phyloP scores from a whole-genome alignment of 2,797 vertebrate species.

The Silurus aristotelis region DNA sequence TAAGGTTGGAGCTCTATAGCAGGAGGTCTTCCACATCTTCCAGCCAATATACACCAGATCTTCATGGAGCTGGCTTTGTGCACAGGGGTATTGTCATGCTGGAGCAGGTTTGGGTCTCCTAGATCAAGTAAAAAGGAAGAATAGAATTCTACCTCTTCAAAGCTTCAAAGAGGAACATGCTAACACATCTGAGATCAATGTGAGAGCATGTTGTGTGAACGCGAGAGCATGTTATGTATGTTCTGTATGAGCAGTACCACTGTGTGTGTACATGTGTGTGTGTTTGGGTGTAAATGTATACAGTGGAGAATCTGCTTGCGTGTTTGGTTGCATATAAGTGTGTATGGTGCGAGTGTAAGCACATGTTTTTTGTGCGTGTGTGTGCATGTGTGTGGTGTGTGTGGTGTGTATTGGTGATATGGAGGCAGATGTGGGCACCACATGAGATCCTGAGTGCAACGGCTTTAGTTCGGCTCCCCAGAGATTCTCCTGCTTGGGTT shows the following conservation, averaged over 20 bases:
- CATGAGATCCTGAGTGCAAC: constrained; percentile 51
- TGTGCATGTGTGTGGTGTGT: background rate
- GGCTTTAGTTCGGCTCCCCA: constrained; percentile 46
- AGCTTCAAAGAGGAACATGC: too few relatives aligned
- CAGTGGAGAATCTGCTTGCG: background rate
- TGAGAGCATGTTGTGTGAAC: too few relatives aligned
- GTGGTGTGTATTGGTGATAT: background rate
- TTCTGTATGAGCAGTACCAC: background rate
- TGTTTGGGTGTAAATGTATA: constrained; percentile 15
- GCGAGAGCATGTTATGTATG: background rate
- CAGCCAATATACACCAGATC: too few relatives aligned
- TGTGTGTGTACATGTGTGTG: background rate
- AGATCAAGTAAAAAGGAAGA: too few relatives aligned
- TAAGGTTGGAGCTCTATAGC: too few relatives aligned
- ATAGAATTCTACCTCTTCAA: too few relatives aligned
- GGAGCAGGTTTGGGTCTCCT: too few relatives aligned
- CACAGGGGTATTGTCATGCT: too few relatives aligned
- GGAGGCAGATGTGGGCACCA: constrained; percentile 48
- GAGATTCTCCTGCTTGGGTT: constrained; percentile 44
- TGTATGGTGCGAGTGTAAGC: constrained; percentile 32
- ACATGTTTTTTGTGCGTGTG: constrained; percentile 24
- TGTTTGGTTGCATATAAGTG: constrained; percentile 21
- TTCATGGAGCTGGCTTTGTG: too few relatives aligned
- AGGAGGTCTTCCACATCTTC: too few relatives aligned
- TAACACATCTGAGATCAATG: too few relatives aligned